phyloP scores from a whole-genome alignment of 2,888 invertebrate genomes.

The Synanthedon myopaeformis region DNA sequence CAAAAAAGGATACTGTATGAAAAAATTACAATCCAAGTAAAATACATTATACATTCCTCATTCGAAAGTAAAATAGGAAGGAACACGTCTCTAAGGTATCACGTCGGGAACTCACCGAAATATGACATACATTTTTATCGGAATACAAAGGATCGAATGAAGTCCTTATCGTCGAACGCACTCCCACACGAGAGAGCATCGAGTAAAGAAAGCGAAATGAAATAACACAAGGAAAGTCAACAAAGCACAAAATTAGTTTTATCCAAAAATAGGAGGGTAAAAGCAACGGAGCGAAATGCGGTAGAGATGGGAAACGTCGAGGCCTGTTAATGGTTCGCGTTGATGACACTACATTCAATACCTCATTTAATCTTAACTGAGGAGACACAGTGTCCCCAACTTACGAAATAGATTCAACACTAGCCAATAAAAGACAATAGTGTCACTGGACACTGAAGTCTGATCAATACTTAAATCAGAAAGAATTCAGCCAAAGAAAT shows the following conservation, averaged over 20 bases:
- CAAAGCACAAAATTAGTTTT: constrained; percentile 66
- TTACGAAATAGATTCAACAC: too few species aligned
- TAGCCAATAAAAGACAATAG: too few species aligned
- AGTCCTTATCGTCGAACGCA: constrained; percentile 13
- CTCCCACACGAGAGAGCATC: constrained; percentile 28
- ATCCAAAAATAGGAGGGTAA: constrained; percentile 50
- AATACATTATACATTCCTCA: too few species aligned
- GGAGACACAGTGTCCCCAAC: too few species aligned
- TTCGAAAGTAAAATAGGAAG: too few species aligned
- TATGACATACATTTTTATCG: background rate
- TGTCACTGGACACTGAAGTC: too few species aligned
- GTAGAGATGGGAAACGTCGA: constrained; percentile 28
- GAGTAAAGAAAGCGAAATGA: constrained; percentile 25
- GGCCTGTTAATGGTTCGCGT: constrained; percentile 10
- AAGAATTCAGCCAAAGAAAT: too few species aligned
- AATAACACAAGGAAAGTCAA: constrained; percentile 53
- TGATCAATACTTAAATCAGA: too few species aligned
- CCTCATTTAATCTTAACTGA: background rate
- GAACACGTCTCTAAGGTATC: too few species aligned
- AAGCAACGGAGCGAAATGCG: constrained; percentile 33
- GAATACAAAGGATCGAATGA: background rate
- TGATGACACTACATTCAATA: constrained; percentile 9
- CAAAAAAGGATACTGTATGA: too few species aligned
- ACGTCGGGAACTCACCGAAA: too few species aligned
- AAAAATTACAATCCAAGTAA: too few species aligned